phyloP scores from a whole-genome alignment of 2,888 invertebrate genomes.

The Sminthurinus aureus region DNA sequence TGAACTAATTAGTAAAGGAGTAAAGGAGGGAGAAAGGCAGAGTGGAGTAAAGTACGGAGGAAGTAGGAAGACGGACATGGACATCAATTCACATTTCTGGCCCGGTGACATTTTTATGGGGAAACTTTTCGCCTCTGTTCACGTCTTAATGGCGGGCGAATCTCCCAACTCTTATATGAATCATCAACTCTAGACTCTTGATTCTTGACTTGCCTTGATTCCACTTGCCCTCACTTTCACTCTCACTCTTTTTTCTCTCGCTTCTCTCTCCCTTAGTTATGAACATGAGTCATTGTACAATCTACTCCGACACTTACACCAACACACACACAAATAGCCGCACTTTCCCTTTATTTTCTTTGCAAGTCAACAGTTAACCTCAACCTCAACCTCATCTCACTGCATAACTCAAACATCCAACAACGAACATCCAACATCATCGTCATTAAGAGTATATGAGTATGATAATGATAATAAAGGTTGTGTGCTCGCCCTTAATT shows the following conservation, averaged over 20 bases:
- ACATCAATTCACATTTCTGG: slow-evolving; percentile 30
- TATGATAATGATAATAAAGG: neutral
- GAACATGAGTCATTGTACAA: neutral
- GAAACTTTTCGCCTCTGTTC: slow-evolving; percentile 19
- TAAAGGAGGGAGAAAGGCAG: neutral
- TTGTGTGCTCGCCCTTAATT: neutral
- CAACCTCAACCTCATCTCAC: neutral
- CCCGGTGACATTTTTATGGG: slow-evolving; percentile 34
- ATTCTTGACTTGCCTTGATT: neutral
- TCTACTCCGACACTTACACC: neutral
- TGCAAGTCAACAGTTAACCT: neutral
- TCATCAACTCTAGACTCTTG: slow-evolving; percentile 15
- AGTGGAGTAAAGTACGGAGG: neutral
- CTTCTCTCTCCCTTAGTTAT: neutral
- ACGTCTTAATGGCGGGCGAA: neutral
- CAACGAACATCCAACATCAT: neutral
- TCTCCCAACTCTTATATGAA: slow-evolving; percentile 21
- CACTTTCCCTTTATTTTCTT: neutral
- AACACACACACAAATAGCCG: neutral
- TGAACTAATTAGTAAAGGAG: slow-evolving; percentile 9
- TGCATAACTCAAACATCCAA: too few relatives aligned
- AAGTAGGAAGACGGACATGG: slow-evolving; percentile 26
- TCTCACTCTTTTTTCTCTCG: neutral
- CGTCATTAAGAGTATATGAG: neutral
- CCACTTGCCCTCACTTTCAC: neutral